Conservation (phyloP, 2,888 invertebrate species). For the Hyposoter dolosus region DNA sequence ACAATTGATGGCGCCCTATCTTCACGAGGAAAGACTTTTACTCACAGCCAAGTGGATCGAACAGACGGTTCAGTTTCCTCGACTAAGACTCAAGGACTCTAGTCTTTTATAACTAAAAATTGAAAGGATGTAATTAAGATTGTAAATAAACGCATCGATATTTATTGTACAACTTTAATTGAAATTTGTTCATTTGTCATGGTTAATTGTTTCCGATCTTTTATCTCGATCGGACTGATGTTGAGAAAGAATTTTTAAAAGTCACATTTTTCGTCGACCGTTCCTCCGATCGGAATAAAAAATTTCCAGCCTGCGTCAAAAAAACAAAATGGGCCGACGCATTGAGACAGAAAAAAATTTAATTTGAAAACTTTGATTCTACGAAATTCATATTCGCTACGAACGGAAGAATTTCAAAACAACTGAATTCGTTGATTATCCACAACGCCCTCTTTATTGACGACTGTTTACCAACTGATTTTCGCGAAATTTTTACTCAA, state of each 20-base stretch:
- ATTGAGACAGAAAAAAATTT: too few species aligned
- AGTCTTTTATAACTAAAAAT: constrained; percentile 71
- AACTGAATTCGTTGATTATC: background rate
- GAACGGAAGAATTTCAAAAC: background rate
- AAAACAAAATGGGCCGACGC: too few species aligned
- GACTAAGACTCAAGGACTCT: constrained; percentile 76
- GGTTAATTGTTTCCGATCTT: too few species aligned
- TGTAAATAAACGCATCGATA: constrained; percentile 62
- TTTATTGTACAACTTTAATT: constrained; percentile 40
- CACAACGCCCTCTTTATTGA: constrained; percentile 15
- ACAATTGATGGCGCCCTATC: constrained; percentile 93
- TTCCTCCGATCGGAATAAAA: too few species aligned
- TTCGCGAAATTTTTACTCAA: background rate
- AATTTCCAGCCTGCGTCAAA: too few species aligned
- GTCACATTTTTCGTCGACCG: too few species aligned
- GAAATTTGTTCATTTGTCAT: background rate
- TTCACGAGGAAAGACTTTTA: constrained; percentile 91
- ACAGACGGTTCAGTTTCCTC: constrained; percentile 88
- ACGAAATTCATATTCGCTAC: background rate
- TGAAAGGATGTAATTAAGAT: constrained; percentile 31
- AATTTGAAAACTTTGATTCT: background rate
- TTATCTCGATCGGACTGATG: too few species aligned
- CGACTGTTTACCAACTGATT: background rate
- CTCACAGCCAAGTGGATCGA: constrained; percentile 94
- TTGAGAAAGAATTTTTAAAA: too few species aligned